Evolutionary conservation across 1,140 invertebrate genomes (phyloP).

Genomic region (Ips nitidus): DNA sequence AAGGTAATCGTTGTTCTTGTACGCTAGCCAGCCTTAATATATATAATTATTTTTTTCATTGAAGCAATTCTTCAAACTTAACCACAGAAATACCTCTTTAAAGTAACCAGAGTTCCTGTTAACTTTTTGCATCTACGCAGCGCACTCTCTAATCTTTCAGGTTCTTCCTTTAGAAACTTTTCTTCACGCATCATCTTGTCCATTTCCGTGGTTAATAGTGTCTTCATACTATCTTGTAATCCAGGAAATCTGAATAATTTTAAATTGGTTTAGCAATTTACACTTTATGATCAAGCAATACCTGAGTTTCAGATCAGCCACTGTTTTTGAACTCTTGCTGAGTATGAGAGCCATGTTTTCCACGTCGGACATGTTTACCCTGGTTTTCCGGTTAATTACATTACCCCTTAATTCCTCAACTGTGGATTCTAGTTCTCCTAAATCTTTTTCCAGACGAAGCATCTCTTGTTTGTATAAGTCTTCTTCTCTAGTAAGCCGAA

Average conservation of each 20-base stretch:
- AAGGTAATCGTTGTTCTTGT: conserved; percentile 86
- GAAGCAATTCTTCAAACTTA: background rate
- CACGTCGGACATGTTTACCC: conserved; percentile 95
- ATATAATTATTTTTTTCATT: conserved; percentile 1
- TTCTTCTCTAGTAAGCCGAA: conserved; percentile 72
- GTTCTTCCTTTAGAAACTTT: conserved; percentile 95
- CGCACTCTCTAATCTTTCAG: conserved; percentile 86
- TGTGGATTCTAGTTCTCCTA: conserved; percentile 89
- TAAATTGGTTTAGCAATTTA: background rate
- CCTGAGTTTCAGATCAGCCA: conserved; percentile 88
- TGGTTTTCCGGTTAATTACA: conserved; percentile 90
- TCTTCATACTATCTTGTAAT: conserved; percentile 86
- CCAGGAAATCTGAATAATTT: conserved; percentile 69
- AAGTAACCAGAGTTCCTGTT: conserved; percentile 91
- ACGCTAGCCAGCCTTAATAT: conserved; percentile 84
- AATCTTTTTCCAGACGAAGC: conserved; percentile 85
- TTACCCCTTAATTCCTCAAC: conserved; percentile 93
- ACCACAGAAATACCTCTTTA: conserved; percentile 78
- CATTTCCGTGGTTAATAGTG: conserved; percentile 87
- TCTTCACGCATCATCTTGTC: conserved; percentile 91
- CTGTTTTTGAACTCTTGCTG: conserved; percentile 72
- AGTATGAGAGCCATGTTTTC: conserved; percentile 94
- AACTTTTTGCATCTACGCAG: conserved; percentile 93
- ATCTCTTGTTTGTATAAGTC: conserved; percentile 91
- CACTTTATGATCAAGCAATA: conserved; percentile 17